phyloP scores from a whole-genome alignment of 2,888 invertebrate species.

The Neoscelio sp. region DNA sequence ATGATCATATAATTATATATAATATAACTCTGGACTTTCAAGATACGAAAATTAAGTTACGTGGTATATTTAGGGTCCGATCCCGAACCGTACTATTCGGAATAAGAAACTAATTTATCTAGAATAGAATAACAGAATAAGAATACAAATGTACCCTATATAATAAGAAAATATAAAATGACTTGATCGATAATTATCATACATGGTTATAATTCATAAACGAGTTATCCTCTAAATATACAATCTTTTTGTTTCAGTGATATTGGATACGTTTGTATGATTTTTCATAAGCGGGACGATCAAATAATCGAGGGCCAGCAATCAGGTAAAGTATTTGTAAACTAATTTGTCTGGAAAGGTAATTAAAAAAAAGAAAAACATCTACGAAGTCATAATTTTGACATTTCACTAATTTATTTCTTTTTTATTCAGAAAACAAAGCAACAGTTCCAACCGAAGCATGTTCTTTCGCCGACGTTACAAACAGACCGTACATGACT shows the following conservation, averaged over 20 bases:
- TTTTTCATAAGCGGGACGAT: slow-evolving; percentile 88
- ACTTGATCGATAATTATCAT: slow-evolving; percentile 13
- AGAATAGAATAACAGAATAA: too few relatives aligned
- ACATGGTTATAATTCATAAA: slow-evolving; percentile 86
- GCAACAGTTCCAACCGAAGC: slow-evolving; percentile 86
- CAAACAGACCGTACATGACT: slow-evolving; percentile 85
- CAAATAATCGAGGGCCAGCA: slow-evolving; percentile 90
- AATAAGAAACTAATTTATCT: too few relatives aligned
- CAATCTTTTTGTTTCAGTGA: slow-evolving; percentile 85
- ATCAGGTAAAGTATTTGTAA: slow-evolving; percentile 82
- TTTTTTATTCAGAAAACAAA: slow-evolving; percentile 73
- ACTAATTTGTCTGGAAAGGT: background rate
- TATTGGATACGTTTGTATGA: slow-evolving; percentile 91
- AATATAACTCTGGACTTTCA: too few relatives aligned
- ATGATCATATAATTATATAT: too few relatives aligned
- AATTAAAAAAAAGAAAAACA: background rate
- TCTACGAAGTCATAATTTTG: background rate
- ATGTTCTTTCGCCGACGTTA: slow-evolving; percentile 85
- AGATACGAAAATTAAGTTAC: too few relatives aligned
- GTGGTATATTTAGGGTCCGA: too few relatives aligned
- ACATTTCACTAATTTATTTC: background rate
- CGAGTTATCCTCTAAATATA: slow-evolving; percentile 82
- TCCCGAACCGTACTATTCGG: too few relatives aligned
- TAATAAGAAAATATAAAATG: background rate
- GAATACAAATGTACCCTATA: too few relatives aligned